Evolutionary conservation across 1,140 invertebrate genomes (phyloP).

Genomic region (Hestina assimilis): DNA sequence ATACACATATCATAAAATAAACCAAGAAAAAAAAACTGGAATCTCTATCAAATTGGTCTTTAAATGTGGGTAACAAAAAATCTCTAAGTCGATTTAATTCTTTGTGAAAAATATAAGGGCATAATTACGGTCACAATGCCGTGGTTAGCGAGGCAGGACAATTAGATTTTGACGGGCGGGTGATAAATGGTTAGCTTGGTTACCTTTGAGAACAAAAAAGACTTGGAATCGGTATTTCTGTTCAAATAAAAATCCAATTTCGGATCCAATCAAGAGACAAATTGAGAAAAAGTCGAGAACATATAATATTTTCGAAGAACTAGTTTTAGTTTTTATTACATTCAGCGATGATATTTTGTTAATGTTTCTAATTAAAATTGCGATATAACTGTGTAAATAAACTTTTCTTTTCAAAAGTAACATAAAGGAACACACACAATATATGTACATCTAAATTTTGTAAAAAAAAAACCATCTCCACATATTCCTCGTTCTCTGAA

Average conservation of each 20-base stretch:
- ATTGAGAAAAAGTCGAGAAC: neutral
- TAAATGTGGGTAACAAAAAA: constrained; percentile 53
- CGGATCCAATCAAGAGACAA: neutral
- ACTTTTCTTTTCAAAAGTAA: too few species aligned
- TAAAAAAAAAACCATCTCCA: constrained; percentile 27
- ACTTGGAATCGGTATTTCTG: constrained; percentile 32
- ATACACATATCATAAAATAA: neutral
- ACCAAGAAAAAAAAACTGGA: constrained; percentile 46
- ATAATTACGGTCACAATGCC: constrained; percentile 73
- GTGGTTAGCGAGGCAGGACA: constrained; percentile 69
- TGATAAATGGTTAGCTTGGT: constrained; percentile 71
- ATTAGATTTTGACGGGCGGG: constrained; percentile 73
- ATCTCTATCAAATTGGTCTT: constrained; percentile 51
- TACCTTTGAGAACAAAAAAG: constrained; percentile 34
- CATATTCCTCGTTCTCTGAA: constrained; percentile 37
- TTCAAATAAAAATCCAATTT: constrained; percentile 1
- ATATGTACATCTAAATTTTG: too few species aligned
- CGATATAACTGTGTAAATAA: too few species aligned
- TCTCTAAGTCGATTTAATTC: constrained; percentile 53
- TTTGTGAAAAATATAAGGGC: constrained; percentile 68
- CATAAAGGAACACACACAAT: too few species aligned
- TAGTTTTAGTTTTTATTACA: too few species aligned
- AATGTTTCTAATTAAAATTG: too few species aligned
- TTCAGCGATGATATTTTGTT: too few species aligned
- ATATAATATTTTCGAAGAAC: neutral